Evolutionary conservation across 2,888 invertebrate species (phyloP).

Genomic region (Anthophora plumipes): DNA sequence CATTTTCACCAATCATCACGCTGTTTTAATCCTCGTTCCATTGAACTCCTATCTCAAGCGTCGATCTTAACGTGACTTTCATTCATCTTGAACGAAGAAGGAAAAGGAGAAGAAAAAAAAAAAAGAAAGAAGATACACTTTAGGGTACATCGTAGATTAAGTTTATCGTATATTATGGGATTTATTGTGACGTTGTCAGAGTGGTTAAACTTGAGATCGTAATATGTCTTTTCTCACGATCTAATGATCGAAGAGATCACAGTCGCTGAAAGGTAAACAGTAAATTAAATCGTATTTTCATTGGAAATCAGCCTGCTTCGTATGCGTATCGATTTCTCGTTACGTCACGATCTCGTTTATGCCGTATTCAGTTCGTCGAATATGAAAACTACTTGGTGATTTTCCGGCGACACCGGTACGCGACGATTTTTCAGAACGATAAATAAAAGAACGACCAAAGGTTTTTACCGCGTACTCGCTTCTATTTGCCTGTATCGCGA

Average conservation of each 20-base stretch:
- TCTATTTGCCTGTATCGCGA: slow-evolving; percentile 7
- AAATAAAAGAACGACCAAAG: not conserved
- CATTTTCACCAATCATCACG: not conserved
- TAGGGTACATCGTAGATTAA: slow-evolving; percentile 10
- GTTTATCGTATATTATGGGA: slow-evolving; percentile 10
- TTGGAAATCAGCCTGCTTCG: not conserved
- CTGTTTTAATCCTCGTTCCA: slow-evolving; percentile 17
- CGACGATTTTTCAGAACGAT: not conserved
- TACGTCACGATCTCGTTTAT: not conserved
- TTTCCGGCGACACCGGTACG: too few relatives aligned
- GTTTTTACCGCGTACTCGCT: not conserved
- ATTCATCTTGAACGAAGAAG: not conserved
- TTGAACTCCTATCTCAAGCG: slow-evolving; percentile 10
- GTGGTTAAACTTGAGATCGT: too few relatives aligned
- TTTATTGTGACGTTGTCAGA: too few relatives aligned
- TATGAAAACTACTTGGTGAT: too few relatives aligned
- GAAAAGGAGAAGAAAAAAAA: too few relatives aligned
- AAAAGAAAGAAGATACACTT: too few relatives aligned
- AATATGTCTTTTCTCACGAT: too few relatives aligned
- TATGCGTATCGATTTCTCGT: not conserved
- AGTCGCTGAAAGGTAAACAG: too few relatives aligned
- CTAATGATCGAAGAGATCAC: too few relatives aligned
- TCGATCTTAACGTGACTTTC: not conserved
- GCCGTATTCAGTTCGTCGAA: too few relatives aligned
- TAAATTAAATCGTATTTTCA: too few relatives aligned